These are phyloP conservation scores for Ceratina calcarata DNA, from an alignment of 1,140 invertebrate species.

Conservation along the genomic window DNA sequence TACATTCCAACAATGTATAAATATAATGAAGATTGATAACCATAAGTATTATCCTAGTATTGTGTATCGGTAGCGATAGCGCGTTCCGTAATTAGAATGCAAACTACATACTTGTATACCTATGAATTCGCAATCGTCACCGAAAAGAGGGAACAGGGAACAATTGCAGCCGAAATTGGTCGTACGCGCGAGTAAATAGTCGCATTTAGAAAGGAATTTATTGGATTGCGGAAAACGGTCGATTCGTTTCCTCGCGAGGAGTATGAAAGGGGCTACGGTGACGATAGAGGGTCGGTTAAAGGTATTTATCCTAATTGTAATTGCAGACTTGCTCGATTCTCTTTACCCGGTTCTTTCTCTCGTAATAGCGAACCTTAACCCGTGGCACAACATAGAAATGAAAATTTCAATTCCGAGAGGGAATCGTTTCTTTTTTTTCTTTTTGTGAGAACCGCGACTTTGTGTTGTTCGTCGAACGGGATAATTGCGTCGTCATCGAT, in stretches of 20 bases:
- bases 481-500: slow-evolving; percentile 69
- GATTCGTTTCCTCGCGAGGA: slow-evolving; percentile 37
- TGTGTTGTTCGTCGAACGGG: slow-evolving; percentile 5
- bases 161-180: slow-evolving; percentile 46
- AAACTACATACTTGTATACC: not conserved
- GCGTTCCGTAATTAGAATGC: slow-evolving; percentile 32
- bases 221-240: slow-evolving; percentile 48
- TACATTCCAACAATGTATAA: too few relatives aligned
- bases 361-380: too few relatives aligned
- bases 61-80: not conserved
- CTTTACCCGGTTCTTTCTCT: not conserved
- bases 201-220: slow-evolving; percentile 44
- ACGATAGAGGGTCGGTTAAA: slow-evolving; percentile 47
- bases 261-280: slow-evolving; percentile 19
- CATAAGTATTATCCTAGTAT: too few relatives aligned
- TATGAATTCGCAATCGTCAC: slow-evolving; percentile 28
- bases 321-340: slow-evolving; percentile 34
- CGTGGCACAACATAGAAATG: not conserved
- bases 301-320: slow-evolving; percentile 66
- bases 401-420: slow-evolving; percentile 3
- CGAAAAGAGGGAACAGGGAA: slow-evolving; percentile 13
- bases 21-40: too few relatives aligned
- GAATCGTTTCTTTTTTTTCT: too few relatives aligned
- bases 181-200: slow-evolving; percentile 42
- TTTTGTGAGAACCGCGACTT: too few relatives aligned